phyloP scores from a whole-genome alignment of 2,888 invertebrate species.

The Macrophya annulata region DNA sequence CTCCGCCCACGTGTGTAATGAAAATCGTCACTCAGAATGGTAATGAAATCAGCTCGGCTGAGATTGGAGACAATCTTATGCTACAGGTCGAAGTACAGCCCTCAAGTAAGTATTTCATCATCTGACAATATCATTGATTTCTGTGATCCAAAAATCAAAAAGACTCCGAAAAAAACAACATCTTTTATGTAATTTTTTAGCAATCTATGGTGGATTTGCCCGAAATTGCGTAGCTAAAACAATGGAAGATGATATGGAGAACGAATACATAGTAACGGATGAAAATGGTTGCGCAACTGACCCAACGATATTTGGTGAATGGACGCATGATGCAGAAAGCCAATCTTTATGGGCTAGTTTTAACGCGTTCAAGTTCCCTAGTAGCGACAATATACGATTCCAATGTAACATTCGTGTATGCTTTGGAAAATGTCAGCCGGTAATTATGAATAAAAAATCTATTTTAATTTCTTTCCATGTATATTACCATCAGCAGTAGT shows the following conservation, averaged over 20 bases:
- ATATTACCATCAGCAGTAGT: not conserved
- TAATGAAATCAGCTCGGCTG: slow-evolving; percentile 94
- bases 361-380: slow-evolving; percentile 97
- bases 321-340: slow-evolving; percentile 93
- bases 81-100: slow-evolving; percentile 93
- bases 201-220: slow-evolving; percentile 96
- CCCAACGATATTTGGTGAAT: slow-evolving; percentile 95
- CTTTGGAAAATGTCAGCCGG: slow-evolving; percentile 97
- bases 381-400: slow-evolving; percentile 96
- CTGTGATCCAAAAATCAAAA: not conserved
- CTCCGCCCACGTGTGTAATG: slow-evolving; percentile 96
- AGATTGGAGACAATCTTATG: slow-evolving; percentile 94
- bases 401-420: slow-evolving; percentile 97
- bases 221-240: slow-evolving; percentile 96
- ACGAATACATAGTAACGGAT: slow-evolving; percentile 95
- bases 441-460: slow-evolving; percentile 79
- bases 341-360: slow-evolving; percentile 93
- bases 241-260: slow-evolving; percentile 92
- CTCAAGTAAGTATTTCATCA: slow-evolving; percentile 77
- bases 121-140: too few relatives aligned
- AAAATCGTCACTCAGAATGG: slow-evolving; percentile 93
- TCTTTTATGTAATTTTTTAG: slow-evolving; percentile 77
- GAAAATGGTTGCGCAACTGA: slow-evolving; percentile 97
- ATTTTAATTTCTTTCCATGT: slow-evolving; percentile 32
- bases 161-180: not conserved